Base-by-base conservation (phyloP, 2,113 vertebrate species). In the Condylura cristata region DNA sequence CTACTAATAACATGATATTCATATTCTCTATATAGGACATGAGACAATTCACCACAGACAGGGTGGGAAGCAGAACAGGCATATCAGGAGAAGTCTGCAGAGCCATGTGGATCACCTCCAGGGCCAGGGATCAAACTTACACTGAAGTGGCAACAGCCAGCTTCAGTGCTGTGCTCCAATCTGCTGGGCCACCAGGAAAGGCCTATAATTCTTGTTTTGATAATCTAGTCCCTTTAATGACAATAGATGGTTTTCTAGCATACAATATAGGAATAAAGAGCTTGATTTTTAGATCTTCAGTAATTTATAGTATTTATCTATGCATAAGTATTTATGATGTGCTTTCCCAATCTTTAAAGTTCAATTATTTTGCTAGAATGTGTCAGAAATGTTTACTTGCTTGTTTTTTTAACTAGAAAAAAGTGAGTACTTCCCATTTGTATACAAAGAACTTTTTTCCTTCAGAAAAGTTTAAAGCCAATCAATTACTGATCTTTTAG, bases 301-400 rank as follows among this genome's bases (percentile, higher is more conserved):
- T 56, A 74, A 86, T 39, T 79, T 65, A 81, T 7, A 41, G 20
- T 41, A 80, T 51, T 87, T 80, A 9, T 80, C 53, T 71, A 87
- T n/a, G n/a, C 14, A 53, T 24, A 3, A 20, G 51, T 51, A 80
- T 44, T 63, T 87, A 28, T 71, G 86, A 80, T 7, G 60, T 86
- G 53, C 2, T 80, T 39, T 37, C 41, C 28, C 24, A 7, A 71
- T 60, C 53, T 60, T 86, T 92, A 30, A 70, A 71, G 34, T 71
- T 79, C 65, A 92, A 72, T 93, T 93, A 72, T 63, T 80, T 80
- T 87, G 44, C 74, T 63, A 63, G 10, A 80, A 41, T 14, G 8
- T 92, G n/a, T 70, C 39, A 86, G 44, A 79, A 48, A 51, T 78
- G 17, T 3, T n/a, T 70, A 56, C 28, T 32, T 80, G 44, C 61